Evolutionary conservation across 2,797 vertebrate genomes (phyloP), one percentile per base, ranked within the genome.

Genomic region (Glossophaga mutica): DNA sequence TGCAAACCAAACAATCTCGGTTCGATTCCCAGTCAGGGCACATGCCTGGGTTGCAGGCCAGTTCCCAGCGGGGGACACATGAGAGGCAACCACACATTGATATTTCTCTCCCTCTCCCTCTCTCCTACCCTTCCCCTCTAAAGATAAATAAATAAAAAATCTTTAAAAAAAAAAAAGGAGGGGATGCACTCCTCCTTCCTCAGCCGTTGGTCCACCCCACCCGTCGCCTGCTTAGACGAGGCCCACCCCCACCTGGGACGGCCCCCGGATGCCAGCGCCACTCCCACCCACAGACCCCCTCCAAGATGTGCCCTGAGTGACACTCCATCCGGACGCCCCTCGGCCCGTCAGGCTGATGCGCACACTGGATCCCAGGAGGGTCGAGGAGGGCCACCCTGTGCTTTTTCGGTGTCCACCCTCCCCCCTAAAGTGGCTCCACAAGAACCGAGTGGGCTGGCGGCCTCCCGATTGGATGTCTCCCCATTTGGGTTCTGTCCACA

Each of bases 121-220:
- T n/a, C n/a, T n/a, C n/a, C n/a, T n/a, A n/a, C n/a, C n/a, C n/a
- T n/a, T n/a, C n/a, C n/a, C n/a, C n/a, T n/a, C n/a, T n/a, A n/a
- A n/a, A n/a, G n/a, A n/a, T n/a, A n/a, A n/a, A n/a, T n/a, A n/a
- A n/a, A n/a, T n/a, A n/a, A n/a, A n/a, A n/a, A n/a, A n/a, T n/a
- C n/a, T n/a, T n/a, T n/a, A n/a, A n/a, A n/a, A n/a, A n/a, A n/a
- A n/a, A n/a, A n/a, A 2, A 65, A 15, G 62, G 57, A n/a, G 65
- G 59, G 26, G 65, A 9, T 1, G 1, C n/a, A 32, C 37, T 22
- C 1, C 12, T 55, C 9, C 9, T 44, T n/a, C 46, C 37, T 26
- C 26, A 21, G 1, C 1, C 2, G 29, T 6, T 7, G 11, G 2
- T 1, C 46, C 6, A 0, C 3, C 2, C 5, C 0, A 1, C 6